These are phyloP conservation scores for Mus caroli DNA, from an alignment of 2,797 vertebrate genomes.

Conservation along the genomic window DNA sequence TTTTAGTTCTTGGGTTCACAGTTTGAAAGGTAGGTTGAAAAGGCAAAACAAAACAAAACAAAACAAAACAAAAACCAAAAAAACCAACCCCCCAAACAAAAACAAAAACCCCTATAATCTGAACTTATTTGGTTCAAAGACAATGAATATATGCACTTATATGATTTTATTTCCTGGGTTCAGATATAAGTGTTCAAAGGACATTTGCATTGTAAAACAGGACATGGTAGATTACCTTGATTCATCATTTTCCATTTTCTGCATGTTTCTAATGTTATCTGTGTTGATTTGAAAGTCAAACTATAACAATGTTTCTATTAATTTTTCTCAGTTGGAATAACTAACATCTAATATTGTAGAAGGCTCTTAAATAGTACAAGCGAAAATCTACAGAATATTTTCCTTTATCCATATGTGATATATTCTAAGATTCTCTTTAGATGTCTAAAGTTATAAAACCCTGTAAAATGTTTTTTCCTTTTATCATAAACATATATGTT, in stretches of 20 bases:
- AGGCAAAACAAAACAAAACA: not conserved
- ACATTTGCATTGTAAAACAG: not conserved
- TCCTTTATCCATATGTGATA: not conserved
- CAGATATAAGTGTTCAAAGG: constrained; percentile 10
- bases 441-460: not conserved
- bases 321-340: not conserved
- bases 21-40: not conserved
- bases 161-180: constrained; percentile 30
- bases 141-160: constrained; percentile 35
- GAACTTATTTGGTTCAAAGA: not conserved
- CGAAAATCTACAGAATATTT: not conserved
- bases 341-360: not conserved
- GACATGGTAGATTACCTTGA: not conserved
- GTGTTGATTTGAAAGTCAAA: not conserved
- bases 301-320: not conserved
- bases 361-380: not conserved
- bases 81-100: no score
- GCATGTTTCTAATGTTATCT: not conserved
- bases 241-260: not conserved
- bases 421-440: not conserved
- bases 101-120: not conserved
- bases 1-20: not conserved
- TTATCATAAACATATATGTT: not conserved
- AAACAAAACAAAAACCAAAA: no score
- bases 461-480: not conserved